phyloP scores from a whole-genome alignment of 1,140 invertebrate species.

The Drosophila santomea region DNA sequence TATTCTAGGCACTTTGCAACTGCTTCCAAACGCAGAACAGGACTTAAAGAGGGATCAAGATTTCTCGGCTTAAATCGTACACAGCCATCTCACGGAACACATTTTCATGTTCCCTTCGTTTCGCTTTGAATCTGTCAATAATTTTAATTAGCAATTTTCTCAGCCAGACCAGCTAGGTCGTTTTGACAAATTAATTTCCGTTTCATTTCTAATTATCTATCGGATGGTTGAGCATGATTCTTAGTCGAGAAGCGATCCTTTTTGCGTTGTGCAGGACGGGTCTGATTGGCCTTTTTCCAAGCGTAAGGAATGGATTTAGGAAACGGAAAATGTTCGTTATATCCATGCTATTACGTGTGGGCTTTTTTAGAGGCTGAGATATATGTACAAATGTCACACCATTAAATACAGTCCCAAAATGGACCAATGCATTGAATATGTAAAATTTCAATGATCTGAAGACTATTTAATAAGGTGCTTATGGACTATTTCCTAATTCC shows the following conservation, averaged over 20 bases:
- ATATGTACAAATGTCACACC: background rate
- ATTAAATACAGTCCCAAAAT: background rate
- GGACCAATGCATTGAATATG: too few species aligned
- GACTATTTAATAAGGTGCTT: too few species aligned
- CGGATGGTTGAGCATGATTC: slow-evolving; percentile 1
- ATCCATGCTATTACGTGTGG: slow-evolving; percentile 21
- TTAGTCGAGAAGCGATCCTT: slow-evolving; percentile 15
- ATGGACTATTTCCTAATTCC: too few species aligned
- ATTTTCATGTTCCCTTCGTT: slow-evolving; percentile 1
- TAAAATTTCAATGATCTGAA: too few species aligned
- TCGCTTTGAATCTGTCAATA: slow-evolving; percentile 34
- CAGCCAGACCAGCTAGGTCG: slow-evolving; percentile 16
- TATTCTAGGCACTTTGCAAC: background rate
- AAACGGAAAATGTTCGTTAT: slow-evolving; percentile 74
- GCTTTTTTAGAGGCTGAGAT: background rate
- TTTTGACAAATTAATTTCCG: slow-evolving; percentile 78
- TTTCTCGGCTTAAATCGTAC: background rate
- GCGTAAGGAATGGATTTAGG: slow-evolving; percentile 38
- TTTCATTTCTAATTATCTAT: slow-evolving; percentile 39
- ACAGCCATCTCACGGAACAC: background rate
- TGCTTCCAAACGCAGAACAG: background rate
- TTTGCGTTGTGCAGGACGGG: background rate
- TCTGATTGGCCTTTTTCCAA: slow-evolving; percentile 35
- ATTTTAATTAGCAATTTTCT: slow-evolving; percentile 58
- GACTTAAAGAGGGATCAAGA: background rate